phyloP scores from a whole-genome alignment of 2,888 invertebrate species.

The Tipula vernalis region DNA sequence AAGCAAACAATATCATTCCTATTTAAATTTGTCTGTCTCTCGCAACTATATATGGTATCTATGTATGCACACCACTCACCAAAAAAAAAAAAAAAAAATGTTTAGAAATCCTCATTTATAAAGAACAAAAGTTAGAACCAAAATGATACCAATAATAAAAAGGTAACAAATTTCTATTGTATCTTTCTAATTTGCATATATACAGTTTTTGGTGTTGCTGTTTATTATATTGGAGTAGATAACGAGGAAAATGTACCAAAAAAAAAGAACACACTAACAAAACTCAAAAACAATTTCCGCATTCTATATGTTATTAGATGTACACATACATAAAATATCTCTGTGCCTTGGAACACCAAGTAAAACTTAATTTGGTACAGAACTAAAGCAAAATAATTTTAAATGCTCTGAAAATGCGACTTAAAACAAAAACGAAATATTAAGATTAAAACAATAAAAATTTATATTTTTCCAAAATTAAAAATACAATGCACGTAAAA shows the following conservation, averaged over 20 bases:
- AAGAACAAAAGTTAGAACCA: background rate
- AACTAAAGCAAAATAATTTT: background rate
- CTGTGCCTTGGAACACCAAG: background rate
- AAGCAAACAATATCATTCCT: background rate
- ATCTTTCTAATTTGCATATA: constrained; percentile 4
- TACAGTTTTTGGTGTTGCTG: background rate
- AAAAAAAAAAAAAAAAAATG: background rate
- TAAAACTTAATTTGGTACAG: background rate
- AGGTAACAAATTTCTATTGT: constrained; percentile 4
- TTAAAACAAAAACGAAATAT: background rate
- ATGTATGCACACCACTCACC: background rate
- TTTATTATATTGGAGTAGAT: constrained; percentile 4
- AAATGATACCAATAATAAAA: background rate
- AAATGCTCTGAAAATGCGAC: background rate
- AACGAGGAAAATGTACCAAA: background rate
- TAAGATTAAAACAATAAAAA: background rate
- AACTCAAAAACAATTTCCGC: background rate
- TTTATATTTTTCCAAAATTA: background rate
- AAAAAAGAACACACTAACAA: background rate
- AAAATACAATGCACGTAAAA: background rate
- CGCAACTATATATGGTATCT: background rate
- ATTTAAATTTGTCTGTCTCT: background rate
- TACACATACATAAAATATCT: background rate
- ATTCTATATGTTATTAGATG: background rate
- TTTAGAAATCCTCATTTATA: background rate